Conservation (phyloP, 1,140 invertebrate genomes). For the Maconellicoccus hirsutus region DNA sequence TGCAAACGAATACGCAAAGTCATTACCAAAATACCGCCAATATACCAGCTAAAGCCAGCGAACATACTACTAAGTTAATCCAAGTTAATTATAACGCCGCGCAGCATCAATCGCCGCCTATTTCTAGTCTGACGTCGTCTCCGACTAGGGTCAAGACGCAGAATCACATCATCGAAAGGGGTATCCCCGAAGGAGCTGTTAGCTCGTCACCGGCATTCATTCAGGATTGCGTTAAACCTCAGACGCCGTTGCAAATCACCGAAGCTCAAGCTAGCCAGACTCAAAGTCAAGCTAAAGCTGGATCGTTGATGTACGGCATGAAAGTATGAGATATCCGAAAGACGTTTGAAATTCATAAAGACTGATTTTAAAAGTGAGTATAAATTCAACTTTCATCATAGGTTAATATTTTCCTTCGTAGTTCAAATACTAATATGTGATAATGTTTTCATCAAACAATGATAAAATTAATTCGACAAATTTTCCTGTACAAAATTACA, state of each 20-base stretch:
- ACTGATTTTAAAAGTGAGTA: not conserved
- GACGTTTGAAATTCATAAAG: not conserved
- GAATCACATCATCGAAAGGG: constrained; percentile 42
- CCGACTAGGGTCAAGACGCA: constrained; percentile 29
- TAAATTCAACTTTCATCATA: no score
- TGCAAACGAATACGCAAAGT: constrained; percentile 6
- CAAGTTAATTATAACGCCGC: constrained; percentile 12
- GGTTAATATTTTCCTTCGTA: no score
- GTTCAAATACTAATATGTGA: no score
- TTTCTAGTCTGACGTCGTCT: not conserved
- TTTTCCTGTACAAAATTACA: no score
- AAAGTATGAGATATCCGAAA: not conserved
- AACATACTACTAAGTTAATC: not conserved
- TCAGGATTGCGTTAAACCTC: constrained; percentile 23
- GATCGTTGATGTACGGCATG: constrained; percentile 3
- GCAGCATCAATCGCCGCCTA: not conserved
- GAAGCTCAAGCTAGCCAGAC: not conserved
- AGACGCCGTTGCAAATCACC: not conserved
- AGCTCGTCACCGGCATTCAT: constrained; percentile 24
- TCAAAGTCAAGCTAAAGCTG: not conserved
- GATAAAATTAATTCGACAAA: no score
- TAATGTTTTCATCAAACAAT: no score
- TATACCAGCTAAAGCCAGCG: not conserved
- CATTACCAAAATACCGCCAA: not conserved
- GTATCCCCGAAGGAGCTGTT: constrained; percentile 49